phyloP scores from a whole-genome alignment of 1,140 invertebrate species.

The Dendroctonus ponderosae region DNA sequence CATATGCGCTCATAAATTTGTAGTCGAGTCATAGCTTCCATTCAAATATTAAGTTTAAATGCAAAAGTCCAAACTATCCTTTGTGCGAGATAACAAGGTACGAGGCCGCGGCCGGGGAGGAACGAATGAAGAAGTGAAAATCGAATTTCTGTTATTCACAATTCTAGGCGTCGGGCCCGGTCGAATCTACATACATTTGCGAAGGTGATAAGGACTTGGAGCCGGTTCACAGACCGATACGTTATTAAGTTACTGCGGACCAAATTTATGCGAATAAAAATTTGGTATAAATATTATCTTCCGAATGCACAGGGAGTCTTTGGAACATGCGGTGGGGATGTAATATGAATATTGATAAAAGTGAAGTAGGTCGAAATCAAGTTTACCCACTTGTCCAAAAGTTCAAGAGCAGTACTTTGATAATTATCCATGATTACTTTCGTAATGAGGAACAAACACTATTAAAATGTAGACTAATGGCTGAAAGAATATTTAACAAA shows the following conservation, averaged over 20 bases:
- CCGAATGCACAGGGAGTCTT: too few relatives aligned
- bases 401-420: too few relatives aligned
- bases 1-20: constrained; percentile 21
- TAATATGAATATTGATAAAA: too few relatives aligned
- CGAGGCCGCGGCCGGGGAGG: constrained; percentile 15
- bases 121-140: constrained; percentile 47
- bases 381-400: too few relatives aligned
- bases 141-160: constrained; percentile 49
- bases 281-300: too few relatives aligned
- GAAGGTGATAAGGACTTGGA: constrained; percentile 43
- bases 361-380: too few relatives aligned
- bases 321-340: too few relatives aligned
- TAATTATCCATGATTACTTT: too few relatives aligned
- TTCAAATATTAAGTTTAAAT: constrained; percentile 45
- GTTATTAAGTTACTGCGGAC: constrained; percentile 40
- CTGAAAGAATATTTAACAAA: too few relatives aligned
- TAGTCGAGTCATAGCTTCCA: constrained; percentile 33
- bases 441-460: too few relatives aligned
- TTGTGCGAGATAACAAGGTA: constrained; percentile 44
- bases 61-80: constrained; percentile 47
- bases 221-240: constrained; percentile 37
- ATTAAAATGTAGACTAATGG: too few relatives aligned
- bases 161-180: constrained; percentile 39
- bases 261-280: constrained; percentile 27
- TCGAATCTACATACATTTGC: constrained; percentile 49